Evolutionary conservation across 2,888 invertebrate species (phyloP).

Genomic region (Cantharis lateralis): DNA sequence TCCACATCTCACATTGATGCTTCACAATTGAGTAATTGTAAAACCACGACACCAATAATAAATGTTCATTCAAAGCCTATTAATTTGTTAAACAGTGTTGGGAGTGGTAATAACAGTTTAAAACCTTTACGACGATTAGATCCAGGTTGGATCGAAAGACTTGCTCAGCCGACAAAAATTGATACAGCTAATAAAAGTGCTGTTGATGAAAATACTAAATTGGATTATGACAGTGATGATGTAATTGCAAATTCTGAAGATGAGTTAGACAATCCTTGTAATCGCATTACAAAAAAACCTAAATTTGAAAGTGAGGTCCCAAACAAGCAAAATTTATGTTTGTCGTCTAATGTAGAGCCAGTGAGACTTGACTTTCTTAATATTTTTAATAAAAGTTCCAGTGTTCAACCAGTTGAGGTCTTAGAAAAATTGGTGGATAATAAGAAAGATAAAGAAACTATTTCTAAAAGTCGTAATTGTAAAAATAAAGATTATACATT

Average conservation of each 20-base stretch:
- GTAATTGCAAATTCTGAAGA: conserved; percentile 59
- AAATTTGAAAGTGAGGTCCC: conserved; percentile 12
- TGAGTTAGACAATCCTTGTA: conserved; percentile 33
- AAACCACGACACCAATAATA: conserved; percentile 25
- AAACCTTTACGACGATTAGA: conserved; percentile 55
- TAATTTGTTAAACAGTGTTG: conserved; percentile 44
- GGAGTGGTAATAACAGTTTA: conserved; percentile 41
- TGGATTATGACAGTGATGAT: conserved; percentile 68
- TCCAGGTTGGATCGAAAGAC: conserved; percentile 64
- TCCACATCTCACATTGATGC: not conserved
- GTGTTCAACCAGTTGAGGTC: not conserved
- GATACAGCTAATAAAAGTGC: conserved; percentile 22
- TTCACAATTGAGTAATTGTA: not conserved
- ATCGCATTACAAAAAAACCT: conserved; percentile 45
- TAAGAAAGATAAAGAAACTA: not conserved
- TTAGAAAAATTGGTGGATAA: not conserved
- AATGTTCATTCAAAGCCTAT: conserved; percentile 40
- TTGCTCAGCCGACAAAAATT: conserved; percentile 44
- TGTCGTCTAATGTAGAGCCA: not conserved
- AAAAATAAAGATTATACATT: not conserved
- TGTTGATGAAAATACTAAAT: conserved; percentile 47
- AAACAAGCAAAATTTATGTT: not conserved
- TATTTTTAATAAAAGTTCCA: conserved; percentile 13
- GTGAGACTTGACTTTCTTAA: conserved; percentile 14
- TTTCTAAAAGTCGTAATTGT: not conserved